Evolutionary conservation across 2,888 invertebrate genomes (phyloP).

Genomic region (Troilus luridus): DNA sequence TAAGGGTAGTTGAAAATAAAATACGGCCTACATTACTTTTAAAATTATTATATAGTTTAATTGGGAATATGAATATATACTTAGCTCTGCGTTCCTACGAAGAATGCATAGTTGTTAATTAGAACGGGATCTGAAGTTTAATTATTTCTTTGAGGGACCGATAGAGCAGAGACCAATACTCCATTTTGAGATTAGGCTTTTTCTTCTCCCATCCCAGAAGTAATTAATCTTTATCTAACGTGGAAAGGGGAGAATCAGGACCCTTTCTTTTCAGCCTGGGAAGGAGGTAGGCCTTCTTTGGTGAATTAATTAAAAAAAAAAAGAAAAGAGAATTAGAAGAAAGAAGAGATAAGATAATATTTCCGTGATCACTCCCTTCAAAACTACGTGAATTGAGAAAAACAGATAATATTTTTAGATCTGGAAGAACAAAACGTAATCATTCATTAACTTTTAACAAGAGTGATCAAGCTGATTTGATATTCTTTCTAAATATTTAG

Average conservation of each 20-base stretch:
- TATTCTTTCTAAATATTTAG: not conserved
- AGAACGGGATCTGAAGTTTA: not conserved
- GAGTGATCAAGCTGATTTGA: not conserved
- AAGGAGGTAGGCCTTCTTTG: not conserved
- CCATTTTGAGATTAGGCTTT: not conserved
- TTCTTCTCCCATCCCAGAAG: not conserved
- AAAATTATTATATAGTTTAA: no score
- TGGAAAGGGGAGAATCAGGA: not conserved
- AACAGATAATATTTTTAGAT: not conserved
- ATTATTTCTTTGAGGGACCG: not conserved
- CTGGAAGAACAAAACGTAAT: not conserved
- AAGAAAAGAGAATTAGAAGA: no score
- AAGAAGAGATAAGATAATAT: not conserved
- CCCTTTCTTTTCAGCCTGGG: not conserved
- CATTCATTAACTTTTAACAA: not conserved
- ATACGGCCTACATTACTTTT: no score
- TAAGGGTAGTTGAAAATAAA: no score
- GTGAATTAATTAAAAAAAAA: not conserved
- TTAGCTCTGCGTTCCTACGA: no score
- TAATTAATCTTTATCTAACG: constrained; percentile 22
- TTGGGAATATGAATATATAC: no score
- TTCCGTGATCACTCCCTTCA: not conserved
- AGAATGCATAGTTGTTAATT: no score
- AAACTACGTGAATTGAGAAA: not conserved
- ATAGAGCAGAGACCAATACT: not conserved